Evolutionary conservation across 2,888 invertebrate genomes (phyloP).

Genomic region (Cephus pygmeus): DNA sequence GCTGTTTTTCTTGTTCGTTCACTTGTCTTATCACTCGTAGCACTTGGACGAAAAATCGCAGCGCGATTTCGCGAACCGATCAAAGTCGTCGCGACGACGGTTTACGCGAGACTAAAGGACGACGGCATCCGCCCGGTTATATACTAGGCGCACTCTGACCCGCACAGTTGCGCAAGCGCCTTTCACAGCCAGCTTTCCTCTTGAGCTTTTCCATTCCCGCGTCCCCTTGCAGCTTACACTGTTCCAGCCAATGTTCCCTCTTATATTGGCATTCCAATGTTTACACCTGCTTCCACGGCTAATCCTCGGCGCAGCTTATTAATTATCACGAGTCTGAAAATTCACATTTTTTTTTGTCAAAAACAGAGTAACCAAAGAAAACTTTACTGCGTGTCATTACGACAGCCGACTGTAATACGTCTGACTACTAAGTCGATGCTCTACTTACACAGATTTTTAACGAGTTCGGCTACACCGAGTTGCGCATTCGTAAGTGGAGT

Average conservation of each 20-base stretch:
- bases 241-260: conserved; percentile 10
- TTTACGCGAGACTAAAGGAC: conserved; percentile 61
- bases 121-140: conserved; percentile 64
- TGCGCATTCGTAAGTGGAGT: neutral
- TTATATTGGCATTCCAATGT: conserved; percentile 19
- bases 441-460: neutral
- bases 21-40: neutral
- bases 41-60: neutral
- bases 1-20: neutral
- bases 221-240: conserved; percentile 15
- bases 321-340: neutral
- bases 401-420: neutral
- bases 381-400: neutral
- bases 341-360: neutral
- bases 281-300: conserved; percentile 8
- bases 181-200: conserved; percentile 33
- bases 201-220: conserved; percentile 18
- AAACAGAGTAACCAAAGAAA: neutral
- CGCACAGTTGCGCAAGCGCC: conserved; percentile 63
- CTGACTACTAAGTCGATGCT: neutral
- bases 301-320: neutral
- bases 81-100: conserved; percentile 45
- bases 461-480: neutral
- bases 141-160: conserved; percentile 64
- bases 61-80: neutral